Base-by-base conservation (phyloP, 1,140 invertebrate species). In the Leptinotarsa defecta region DNA sequence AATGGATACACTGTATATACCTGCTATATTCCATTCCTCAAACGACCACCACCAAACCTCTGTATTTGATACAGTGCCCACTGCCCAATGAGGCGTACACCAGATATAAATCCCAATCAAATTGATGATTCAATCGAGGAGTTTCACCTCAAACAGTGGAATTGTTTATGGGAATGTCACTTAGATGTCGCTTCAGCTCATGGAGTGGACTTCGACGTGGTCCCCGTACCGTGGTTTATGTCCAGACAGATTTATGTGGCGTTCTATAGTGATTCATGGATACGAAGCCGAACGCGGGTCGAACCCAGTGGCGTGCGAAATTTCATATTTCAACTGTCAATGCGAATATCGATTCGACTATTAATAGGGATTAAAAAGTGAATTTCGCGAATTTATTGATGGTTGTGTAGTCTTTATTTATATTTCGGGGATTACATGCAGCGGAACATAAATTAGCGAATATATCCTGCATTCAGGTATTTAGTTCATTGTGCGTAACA, bases 161-260 rank as follows among this genome's bases (percentile, higher is more conserved):
- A 71, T 71, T 71, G 70, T 71, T 71, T 71, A 71, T 71, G 70
- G 70, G 70, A 62, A 22, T 71, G 70, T 71, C 70, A 62, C 52
- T 57, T 71, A 71, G 70, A 71, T 71, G 70, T 71, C 70, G 70
- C 70, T 27, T 24, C 70, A 52, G 57, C 61, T 71, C 70, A 71
- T 71, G 57, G 61, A 71, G 70, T 71, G 70, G 70, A 71, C 70
- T 71, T 61, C 57, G 70, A 71, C 57, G 57, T 71, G 70, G 19
- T 71, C 70, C 70, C 70, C 70, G 57, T 71, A 71, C 70, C 70
- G 70, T 71, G 70, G 70, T 71, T 71, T 71, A 71, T 71, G 70
- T 71, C 70, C 48, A 19, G 48, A 49, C 57, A 71, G 70, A 71
- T 71, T 71, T 71, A 71, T 71, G 70, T 71, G 52, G 70, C 70